Evolutionary conservation across 2,888 invertebrate species (phyloP), one percentile per base, ranked within the genome.

Genomic region (Caenorhabditis uteleia): DNA sequence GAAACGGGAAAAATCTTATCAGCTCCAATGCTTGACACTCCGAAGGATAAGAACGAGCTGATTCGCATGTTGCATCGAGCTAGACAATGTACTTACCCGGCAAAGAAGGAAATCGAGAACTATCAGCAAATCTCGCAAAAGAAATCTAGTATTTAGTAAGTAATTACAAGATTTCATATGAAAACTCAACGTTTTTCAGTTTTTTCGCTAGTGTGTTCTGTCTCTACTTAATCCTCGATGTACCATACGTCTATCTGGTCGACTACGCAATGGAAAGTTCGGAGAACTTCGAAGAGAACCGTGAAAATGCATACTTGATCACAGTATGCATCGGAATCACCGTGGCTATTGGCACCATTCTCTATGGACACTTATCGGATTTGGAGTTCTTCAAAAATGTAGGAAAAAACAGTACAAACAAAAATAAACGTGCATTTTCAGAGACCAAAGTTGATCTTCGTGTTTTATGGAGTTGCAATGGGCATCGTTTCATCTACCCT

Each of bases 291-390:
- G 50, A 47, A 18, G 18, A 14, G 2, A 2, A 1, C 0, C 31
- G 20, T 7, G 50, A 90, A 46, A 90, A 90, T 4, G 91, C 93
- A 5, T 88, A 88, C 62, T 88, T 94, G 74, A 88, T 94, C 68
- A 91, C 93, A 48, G 87, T 91, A 0, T n/a, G 4, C 49, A 91
- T 95, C 77, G 93, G 93, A 23, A 88, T 92, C 64, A 90, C 91
- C 2, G 95, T 93, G 84, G 92, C 92, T 16, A 88, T 93, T 78
- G 94, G 93, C 75, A 92, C 92, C 90, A 88, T 92, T 18, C 87
- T 89, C 5, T 88, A 92, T 34, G 95, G 95, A 23, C 91, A 91
- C 88, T 88, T 93, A 10, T 93, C 94, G 1, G 95, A 95, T 85
- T 89, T 89, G 78, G 88, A 90, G 0, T 89, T 89, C 88, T 44